Evolutionary conservation across 2,797 vertebrate genomes (phyloP), one percentile per base, ranked within the genome.

Genomic region (Chelmon rostratus): DNA sequence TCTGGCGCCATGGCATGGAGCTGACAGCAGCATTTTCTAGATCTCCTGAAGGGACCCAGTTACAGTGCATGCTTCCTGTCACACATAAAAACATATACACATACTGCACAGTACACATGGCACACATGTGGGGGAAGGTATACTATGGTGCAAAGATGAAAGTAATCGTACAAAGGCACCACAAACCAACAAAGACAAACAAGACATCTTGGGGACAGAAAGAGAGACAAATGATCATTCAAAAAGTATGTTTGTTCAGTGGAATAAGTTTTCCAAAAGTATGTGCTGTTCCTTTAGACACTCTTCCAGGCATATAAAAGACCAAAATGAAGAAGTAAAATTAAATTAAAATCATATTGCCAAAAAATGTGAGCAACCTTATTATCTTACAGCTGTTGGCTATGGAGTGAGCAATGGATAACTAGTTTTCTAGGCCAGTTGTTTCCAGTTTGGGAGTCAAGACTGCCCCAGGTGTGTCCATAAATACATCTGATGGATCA

Each of bases 21-120:
- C 82, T 91, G 87, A 92, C 88, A 88, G 86, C 80, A 81, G 90
- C 86, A n/a, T 86, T 93, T 92, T 87, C 89, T 85, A 74, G 84
- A 88, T 82, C 82, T 83, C 71, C 85, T 91, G 90, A 91, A 89
- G 84, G 84, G 85, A 87, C 79, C 68, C 76, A 79, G 82, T 85
- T 74, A 82, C 73, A 63, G 77, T 53, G 25, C 63, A 57, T 46
- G 81, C 81, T 78, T 77, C 78, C 62, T 79, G 57, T 74, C 52
- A 70, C 71, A 61, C 16, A 8, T 78, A 25, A 84, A 78, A 68
- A 83, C 70, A 78, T 42, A 79, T 16, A 75, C 52, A 79, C 67
- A 65, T 28, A 49, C 61, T 56, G n/a, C 50, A 57, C 47, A 65
- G 65, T 63, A 19, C 68, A 73, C 69, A 73, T 25, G 53, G 53